These are phyloP conservation scores for Liposcelis brunnea DNA, from an alignment of 2,888 invertebrate species.

Conservation along the genomic window DNA sequence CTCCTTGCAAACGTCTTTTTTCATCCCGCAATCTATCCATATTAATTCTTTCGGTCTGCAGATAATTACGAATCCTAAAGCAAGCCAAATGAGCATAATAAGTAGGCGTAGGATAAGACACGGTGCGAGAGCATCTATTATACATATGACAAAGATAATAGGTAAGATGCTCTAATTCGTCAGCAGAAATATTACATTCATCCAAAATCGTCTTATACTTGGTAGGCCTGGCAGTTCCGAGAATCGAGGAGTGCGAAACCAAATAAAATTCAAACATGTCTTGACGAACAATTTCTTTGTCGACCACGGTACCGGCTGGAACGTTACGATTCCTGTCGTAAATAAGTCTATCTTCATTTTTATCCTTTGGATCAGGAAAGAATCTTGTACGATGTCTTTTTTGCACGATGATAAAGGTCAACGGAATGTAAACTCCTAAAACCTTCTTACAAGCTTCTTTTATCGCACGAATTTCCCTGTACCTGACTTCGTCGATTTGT, in stretches of 20 bases:
- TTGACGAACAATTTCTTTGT: constrained; percentile 68
- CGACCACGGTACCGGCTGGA: constrained; percentile 75
- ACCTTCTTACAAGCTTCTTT: constrained; percentile 43
- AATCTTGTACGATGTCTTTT: constrained; percentile 87
- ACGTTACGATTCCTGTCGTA: constrained; percentile 38
- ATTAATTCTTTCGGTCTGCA: constrained; percentile 13
- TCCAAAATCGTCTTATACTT: constrained; percentile 75
- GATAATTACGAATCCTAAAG: constrained; percentile 41
- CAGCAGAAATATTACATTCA: constrained; percentile 48
- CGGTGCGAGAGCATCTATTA: constrained; percentile 63
- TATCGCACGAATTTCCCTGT: constrained; percentile 31
- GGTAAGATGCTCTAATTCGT: constrained; percentile 60
- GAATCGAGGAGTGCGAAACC: constrained; percentile 42
- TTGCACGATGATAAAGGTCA: constrained; percentile 87
- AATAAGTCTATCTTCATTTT: no score
- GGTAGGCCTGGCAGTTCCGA: constrained; percentile 71
- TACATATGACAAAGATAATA: constrained; percentile 76
- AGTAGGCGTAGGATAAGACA: constrained; percentile 74
- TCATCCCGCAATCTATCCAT: no score
- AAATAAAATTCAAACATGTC: constrained; percentile 78
- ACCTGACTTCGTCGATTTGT: constrained; percentile 45
- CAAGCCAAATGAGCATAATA: constrained; percentile 84
- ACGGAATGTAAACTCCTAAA: constrained; percentile 17
- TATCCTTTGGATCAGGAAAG: constrained; percentile 22
- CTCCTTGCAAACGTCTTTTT: no score